Conservation (phyloP, 2,797 vertebrate genomes). For the Rhodeus uyekii region DNA sequence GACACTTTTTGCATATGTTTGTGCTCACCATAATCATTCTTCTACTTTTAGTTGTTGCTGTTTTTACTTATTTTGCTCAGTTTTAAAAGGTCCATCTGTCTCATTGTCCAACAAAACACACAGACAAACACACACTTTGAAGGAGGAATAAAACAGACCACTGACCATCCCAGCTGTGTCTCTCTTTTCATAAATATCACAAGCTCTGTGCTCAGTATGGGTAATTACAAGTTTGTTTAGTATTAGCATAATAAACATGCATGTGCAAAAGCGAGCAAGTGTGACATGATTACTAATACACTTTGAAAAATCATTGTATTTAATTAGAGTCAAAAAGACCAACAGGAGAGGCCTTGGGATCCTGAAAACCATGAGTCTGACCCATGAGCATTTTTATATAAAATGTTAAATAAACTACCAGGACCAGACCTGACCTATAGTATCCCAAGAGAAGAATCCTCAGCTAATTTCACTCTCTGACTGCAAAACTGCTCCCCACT, state of each 20-base stretch:
- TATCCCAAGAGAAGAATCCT: slow-evolving; percentile 2
- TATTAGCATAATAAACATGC: slow-evolving; percentile 72
- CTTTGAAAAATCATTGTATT: slow-evolving; percentile 26
- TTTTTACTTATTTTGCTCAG: slow-evolving; percentile 16
- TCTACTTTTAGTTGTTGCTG: slow-evolving; percentile 4
- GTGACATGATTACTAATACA: slow-evolving; percentile 53
- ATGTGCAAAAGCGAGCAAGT: slow-evolving; percentile 63
- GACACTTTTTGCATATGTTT: slow-evolving; percentile 30
- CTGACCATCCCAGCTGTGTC: slow-evolving; percentile 68
- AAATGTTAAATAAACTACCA: not conserved
- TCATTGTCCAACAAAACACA: slow-evolving; percentile 24
- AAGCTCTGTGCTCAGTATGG: slow-evolving; percentile 66
- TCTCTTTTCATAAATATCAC: slow-evolving; percentile 72
- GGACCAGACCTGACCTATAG: not conserved
- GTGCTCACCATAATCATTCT: not conserved
- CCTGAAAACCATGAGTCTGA: not conserved
- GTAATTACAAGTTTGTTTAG: slow-evolving; percentile 64
- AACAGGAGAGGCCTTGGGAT: not conserved
- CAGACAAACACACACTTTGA: slow-evolving; percentile 19
- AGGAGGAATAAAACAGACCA: slow-evolving; percentile 36
- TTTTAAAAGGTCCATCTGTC: slow-evolving; percentile 43
- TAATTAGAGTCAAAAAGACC: slow-evolving; percentile 21
- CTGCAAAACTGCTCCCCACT: slow-evolving; percentile 41
- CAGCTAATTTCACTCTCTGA: slow-evolving; percentile 1
- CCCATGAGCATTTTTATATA: not conserved